Evolutionary conservation across 2,113 vertebrate genomes (phyloP).

Genomic region (Vireo altiloquus): DNA sequence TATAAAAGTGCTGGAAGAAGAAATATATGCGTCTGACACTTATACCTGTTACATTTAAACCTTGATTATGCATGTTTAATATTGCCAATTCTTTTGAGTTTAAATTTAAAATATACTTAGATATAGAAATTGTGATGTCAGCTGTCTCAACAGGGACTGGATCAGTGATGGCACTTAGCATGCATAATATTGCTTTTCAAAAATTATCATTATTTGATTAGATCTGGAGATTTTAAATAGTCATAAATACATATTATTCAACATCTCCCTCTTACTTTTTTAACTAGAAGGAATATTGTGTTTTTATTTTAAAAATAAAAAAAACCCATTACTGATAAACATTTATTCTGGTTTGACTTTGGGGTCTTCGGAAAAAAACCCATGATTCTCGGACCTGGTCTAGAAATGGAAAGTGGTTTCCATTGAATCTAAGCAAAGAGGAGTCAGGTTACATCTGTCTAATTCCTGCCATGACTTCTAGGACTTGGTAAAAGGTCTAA

Average conservation of each 20-base stretch:
- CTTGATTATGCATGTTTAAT: constrained; percentile 24
- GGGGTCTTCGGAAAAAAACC: background rate
- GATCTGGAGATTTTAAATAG: background rate
- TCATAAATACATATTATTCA: background rate
- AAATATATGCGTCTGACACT: background rate
- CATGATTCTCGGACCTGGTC: background rate
- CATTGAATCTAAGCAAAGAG: constrained; percentile 34
- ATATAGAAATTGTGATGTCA: constrained; percentile 4
- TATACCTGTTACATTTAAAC: constrained; percentile 7
- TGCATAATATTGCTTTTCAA: background rate
- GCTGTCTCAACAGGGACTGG: background rate
- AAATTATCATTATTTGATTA: constrained; percentile 20
- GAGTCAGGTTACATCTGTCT: constrained; percentile 15
- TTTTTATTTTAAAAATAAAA: background rate
- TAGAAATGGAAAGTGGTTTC: constrained; percentile 36
- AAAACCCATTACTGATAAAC: background rate
- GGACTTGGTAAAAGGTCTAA: constrained; percentile 2
- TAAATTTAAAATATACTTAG: constrained; percentile 29
- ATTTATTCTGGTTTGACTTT: constrained; percentile 6
- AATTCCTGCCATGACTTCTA: constrained; percentile 29
- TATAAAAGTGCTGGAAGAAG: background rate
- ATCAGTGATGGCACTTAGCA: background rate
- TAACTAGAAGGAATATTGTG: background rate
- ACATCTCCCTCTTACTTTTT: background rate
- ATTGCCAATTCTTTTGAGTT: constrained; percentile 15